Evolutionary conservation across 2,888 invertebrate species (phyloP).

Genomic region (Dendrolimus pini): DNA sequence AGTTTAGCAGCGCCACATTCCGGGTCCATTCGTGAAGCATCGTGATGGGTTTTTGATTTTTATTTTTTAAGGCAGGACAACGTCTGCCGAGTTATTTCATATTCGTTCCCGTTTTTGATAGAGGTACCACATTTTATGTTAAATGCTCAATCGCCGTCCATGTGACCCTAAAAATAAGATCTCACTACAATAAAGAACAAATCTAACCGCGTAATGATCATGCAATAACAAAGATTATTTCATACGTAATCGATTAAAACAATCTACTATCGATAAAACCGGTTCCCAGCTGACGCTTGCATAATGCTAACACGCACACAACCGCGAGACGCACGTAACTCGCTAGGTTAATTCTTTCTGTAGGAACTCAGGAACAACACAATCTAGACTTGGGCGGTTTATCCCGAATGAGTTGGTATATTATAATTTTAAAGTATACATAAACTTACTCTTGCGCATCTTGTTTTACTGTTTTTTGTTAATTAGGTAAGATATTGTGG

Average conservation of each 20-base stretch:
- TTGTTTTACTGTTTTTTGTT: no score
- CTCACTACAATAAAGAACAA: background rate
- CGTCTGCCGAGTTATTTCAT: no score
- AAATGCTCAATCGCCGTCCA: no score
- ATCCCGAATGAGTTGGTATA: background rate
- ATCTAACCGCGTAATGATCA: background rate
- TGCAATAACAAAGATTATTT: background rate
- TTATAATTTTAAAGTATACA: background rate
- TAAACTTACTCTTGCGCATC: background rate
- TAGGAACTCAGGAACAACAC: background rate
- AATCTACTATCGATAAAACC: background rate
- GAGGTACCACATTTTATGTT: no score
- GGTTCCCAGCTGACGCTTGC: constrained; percentile 9
- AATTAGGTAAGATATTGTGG: no score
- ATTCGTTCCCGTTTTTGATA: no score
- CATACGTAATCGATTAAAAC: background rate
- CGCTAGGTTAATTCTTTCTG: background rate
- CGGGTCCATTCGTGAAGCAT: no score
- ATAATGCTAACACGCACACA: constrained; percentile 12
- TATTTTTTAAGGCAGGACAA: no score
- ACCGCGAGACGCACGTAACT: background rate
- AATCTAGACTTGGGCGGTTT: background rate
- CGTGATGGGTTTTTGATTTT: no score
- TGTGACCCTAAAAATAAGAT: no score
- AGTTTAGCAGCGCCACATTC: no score